Evolutionary conservation across 2,113 vertebrate genomes (phyloP).

Genomic region (Psilopsiagon aymara): DNA sequence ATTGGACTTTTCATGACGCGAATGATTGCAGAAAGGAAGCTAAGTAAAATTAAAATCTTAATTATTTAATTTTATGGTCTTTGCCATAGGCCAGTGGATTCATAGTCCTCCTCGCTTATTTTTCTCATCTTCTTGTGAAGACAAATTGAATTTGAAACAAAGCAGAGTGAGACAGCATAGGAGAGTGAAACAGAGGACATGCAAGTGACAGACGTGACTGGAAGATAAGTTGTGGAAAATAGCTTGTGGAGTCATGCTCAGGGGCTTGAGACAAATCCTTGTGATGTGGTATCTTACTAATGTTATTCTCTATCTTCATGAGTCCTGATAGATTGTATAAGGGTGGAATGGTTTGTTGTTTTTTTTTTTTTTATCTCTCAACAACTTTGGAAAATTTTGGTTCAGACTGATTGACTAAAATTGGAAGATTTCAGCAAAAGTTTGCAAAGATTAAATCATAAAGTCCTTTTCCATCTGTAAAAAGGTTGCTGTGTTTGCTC

Average conservation of each 20-base stretch:
- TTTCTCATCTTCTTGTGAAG: neutral
- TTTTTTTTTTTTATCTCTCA: too few species aligned
- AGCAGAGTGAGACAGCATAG: neutral
- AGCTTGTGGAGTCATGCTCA: neutral
- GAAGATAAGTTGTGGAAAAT: neutral
- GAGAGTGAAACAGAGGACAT: neutral
- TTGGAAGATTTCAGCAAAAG: neutral
- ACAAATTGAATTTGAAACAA: neutral
- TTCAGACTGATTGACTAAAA: neutral
- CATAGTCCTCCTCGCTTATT: neutral
- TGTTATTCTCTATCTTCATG: neutral
- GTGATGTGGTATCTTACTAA: neutral
- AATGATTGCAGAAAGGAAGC: constrained; percentile 35
- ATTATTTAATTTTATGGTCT: constrained; percentile 25
- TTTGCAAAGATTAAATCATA: neutral
- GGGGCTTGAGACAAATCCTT: neutral
- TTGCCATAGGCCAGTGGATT: neutral
- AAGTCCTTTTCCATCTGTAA: neutral
- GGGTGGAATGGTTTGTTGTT: neutral
- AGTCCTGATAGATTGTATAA: neutral
- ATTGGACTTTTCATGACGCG: constrained; percentile 41
- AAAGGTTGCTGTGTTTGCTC: neutral
- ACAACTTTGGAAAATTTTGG: neutral
- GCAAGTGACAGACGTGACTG: neutral
- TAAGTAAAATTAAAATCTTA: constrained; percentile 55